Percentiles rank a stretch among this genome's conserved stretches.
Evolutionary conservation across 2,113 vertebrate species (phyloP).

Genomic region (Phyllostomus hastatus): DNA sequence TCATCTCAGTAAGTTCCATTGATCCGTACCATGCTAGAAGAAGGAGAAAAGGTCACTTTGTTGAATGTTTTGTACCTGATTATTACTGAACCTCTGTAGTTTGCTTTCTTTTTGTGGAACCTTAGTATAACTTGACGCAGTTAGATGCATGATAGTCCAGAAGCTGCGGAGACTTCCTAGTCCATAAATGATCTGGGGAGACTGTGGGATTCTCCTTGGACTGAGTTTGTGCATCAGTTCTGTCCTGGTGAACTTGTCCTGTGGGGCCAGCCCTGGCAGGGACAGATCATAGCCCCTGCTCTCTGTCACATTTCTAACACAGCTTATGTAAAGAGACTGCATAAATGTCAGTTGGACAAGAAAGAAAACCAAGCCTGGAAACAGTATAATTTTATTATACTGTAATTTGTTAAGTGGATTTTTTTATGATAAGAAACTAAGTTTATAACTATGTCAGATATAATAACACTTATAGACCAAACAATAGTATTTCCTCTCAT

Average conservation of each 20-base stretch:
- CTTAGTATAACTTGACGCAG: not conserved
- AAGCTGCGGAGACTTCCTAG: not conserved
- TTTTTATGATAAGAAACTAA: not conserved
- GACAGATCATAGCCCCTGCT: accelerated
- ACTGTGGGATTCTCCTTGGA: not conserved
- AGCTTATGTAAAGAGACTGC: not conserved
- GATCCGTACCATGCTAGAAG: not conserved
- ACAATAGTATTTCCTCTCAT: not conserved
- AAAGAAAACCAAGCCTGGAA: not conserved
- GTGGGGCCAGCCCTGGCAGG: accelerated
- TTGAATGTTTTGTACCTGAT: not conserved
- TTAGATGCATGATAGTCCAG: not conserved
- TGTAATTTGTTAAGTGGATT: not conserved
- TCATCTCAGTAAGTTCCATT: not conserved
- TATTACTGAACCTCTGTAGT: not conserved
- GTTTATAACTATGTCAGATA: not conserved
- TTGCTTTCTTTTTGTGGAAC: not conserved
- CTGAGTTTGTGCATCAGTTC: not conserved
- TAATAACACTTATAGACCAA: not conserved
- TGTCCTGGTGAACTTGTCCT: not conserved
- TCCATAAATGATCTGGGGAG: not conserved
- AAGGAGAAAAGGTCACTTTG: not conserved
- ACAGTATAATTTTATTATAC: not conserved
- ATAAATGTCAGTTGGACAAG: not conserved
- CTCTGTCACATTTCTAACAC: not conserved